Evolutionary conservation across 2,113 vertebrate species (phyloP), one percentile per base, ranked within the genome.

Genomic region (Phalacrocorax pelagicus): DNA sequence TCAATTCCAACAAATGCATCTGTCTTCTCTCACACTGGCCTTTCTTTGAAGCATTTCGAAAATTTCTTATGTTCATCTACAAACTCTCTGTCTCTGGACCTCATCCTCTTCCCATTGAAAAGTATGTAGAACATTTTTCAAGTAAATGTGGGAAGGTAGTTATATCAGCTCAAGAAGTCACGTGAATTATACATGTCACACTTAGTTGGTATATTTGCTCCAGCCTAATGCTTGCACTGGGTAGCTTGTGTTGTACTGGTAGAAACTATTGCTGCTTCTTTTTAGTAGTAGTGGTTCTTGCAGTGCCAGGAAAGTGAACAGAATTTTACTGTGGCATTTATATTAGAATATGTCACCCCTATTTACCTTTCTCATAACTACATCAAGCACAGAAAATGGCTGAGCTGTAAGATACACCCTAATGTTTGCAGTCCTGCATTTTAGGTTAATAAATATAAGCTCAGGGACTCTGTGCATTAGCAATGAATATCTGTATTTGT

Each of bases 1-100:
- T 99, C 78, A 99, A 99, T 97, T 98, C 99, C 89, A 99, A 99
- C 96, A 99, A 99, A 95, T 99, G 99, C 97, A 99, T 99, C 98
- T 99, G 99, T 96, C 98, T 99, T 95, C 99, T 99, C 19, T 99
- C 99, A 81, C 99, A 98, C n/a, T 99, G 99, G 99, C 99, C 99
- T 87, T 99, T 99, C 98, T 99, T 99, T 90, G 99, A 99, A 72
- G 98, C 99, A 88, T 99, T 99, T 98, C 96, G 98, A 97, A 99
- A 99, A 97, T 99, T 99, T 98, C 99, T 99, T 74, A 98, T 99
- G 98, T 99, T 99, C 98, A 98, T 99, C 90, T 99, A 99, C 98
- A 99, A 99, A 96, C 98, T 99, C 24, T 99, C 99, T 20, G 98
- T 99, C 92, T 99, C 99, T 58, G 99, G 99, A 75, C 99, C 99